phyloP scores from a whole-genome alignment of 2,888 invertebrate genomes.

The Ditylenchus weischeri region DNA sequence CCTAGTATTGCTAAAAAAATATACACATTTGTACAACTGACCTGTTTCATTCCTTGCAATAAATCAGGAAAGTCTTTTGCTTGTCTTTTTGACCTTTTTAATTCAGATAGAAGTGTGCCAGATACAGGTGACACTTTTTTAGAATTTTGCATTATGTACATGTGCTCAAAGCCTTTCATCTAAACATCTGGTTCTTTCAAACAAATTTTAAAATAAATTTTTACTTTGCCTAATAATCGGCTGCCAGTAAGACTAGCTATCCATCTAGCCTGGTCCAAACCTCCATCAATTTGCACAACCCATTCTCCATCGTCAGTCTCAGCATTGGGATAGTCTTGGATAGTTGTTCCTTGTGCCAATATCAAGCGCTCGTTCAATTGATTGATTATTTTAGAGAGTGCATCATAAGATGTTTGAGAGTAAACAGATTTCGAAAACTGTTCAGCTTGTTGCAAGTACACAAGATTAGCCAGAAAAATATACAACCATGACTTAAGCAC shows the following conservation, averaged over 20 bases:
- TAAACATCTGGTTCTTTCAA: neutral
- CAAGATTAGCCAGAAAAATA: no score
- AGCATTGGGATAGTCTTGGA: no score
- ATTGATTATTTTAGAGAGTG: no score
- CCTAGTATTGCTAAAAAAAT: no score
- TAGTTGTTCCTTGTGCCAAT: no score
- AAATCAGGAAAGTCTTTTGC: neutral
- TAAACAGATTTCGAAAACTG: no score
- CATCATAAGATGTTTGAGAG: no score
- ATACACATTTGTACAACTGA: neutral
- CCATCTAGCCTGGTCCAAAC: neutral
- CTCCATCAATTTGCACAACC: slow-evolving; percentile 6
- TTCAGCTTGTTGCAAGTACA: no score
- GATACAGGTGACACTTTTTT: neutral
- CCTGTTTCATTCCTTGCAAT: slow-evolving; percentile 4
- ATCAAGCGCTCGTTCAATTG: no score
- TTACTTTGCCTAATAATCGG: slow-evolving; percentile 1
- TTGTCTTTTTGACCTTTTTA: slow-evolving; percentile 24
- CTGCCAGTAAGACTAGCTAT: slow-evolving; percentile 5
- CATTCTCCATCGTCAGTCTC: neutral
- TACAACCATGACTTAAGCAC: no score
- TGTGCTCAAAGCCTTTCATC: slow-evolving; percentile 7
- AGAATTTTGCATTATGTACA: slow-evolving; percentile 3
- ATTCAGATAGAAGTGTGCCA: slow-evolving; percentile 10
- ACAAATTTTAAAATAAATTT: neutral